These are phyloP conservation scores for Drosophila greeni DNA, from an alignment of 2,888 invertebrate genomes.

Conservation along the genomic window DNA sequence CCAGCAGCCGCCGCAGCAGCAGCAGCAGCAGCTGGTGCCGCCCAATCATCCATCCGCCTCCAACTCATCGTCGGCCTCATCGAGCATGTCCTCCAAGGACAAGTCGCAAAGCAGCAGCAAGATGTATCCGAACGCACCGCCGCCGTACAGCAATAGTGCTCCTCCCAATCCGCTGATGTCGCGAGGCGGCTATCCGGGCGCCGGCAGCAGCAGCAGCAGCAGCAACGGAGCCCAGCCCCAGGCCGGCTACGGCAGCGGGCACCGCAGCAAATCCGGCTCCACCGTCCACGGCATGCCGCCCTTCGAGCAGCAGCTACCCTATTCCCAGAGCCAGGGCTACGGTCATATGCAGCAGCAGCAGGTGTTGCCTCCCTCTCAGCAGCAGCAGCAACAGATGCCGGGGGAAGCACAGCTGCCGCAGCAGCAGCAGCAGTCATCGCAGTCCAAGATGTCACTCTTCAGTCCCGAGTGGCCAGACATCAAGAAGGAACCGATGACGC, in stretches of 20 bases:
- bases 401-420: slow-evolving; percentile 40
- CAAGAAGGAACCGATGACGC: slow-evolving; percentile 57
- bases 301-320: slow-evolving; percentile 63
- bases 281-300: slow-evolving; percentile 64
- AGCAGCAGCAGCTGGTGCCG: slow-evolving; percentile 39
- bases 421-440: slow-evolving; percentile 14
- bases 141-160: slow-evolving; percentile 49
- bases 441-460: slow-evolving; percentile 73
- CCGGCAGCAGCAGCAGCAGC: slow-evolving; percentile 55
- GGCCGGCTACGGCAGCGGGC: slow-evolving; percentile 49
- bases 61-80: slow-evolving; percentile 40
- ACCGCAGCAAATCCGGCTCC: slow-evolving; percentile 70
- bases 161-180: slow-evolving; percentile 51
- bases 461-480: slow-evolving; percentile 78
- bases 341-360: slow-evolving; percentile 58
- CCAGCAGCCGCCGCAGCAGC: slow-evolving; percentile 46
- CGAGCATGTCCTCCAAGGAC: slow-evolving; percentile 51
- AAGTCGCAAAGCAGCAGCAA: slow-evolving; percentile 61
- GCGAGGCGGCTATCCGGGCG: slow-evolving; percentile 51
- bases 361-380: slow-evolving; percentile 15
- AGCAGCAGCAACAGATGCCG: slow-evolving; percentile 46
- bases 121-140: slow-evolving; percentile 62
- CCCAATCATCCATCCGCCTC: slow-evolving; percentile 50
- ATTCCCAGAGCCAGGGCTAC: slow-evolving; percentile 61
- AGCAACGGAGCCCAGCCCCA: slow-evolving; percentile 42